phyloP scores from a whole-genome alignment of 1,140 invertebrate species.

The Drosophila littoralis region DNA sequence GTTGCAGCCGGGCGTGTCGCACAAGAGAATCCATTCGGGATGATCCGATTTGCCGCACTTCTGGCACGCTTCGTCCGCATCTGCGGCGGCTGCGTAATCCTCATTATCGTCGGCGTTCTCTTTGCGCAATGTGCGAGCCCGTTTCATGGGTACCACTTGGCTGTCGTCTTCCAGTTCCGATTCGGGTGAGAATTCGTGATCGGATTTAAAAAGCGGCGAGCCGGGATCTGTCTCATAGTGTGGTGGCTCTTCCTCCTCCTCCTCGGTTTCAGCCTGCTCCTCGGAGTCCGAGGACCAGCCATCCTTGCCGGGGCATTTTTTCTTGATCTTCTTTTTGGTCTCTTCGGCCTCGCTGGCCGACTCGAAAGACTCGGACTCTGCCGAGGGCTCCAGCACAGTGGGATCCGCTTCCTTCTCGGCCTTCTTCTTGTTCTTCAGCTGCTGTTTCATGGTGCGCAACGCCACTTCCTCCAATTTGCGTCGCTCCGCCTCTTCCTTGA shows the following conservation, averaged over 20 bases:
- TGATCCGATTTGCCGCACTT: constrained; percentile 95
- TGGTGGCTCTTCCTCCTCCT: constrained; percentile 86
- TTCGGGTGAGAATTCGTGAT: constrained; percentile 95
- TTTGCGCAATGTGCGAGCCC: constrained; percentile 89
- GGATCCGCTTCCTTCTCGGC: constrained; percentile 82
- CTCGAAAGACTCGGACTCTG: constrained; percentile 82
- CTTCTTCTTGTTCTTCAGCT: constrained; percentile 87
- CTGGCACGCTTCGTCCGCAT: constrained; percentile 90
- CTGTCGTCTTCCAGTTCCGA: constrained; percentile 88
- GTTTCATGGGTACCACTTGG: constrained; percentile 86
- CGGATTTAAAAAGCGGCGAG: constrained; percentile 90
- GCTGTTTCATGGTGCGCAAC: constrained; percentile 87
- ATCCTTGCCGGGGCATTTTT: constrained; percentile 87
- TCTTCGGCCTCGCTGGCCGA: constrained; percentile 85
- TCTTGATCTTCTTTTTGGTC: constrained; percentile 86
- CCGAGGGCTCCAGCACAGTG: constrained; percentile 83
- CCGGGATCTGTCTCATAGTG: constrained; percentile 87
- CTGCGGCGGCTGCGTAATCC: constrained; percentile 85
- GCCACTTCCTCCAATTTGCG: constrained; percentile 89
- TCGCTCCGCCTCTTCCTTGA: constrained; percentile 92
- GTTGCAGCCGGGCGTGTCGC: constrained; percentile 93
- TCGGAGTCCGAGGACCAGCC: constrained; percentile 89
- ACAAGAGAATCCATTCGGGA: constrained; percentile 97
- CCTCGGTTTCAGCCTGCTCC: constrained; percentile 86
- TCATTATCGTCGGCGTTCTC: constrained; percentile 84